Percentiles rank a stretch among this genome's conserved stretches.
phyloP scores from a whole-genome alignment of 30 jellyfish, hydroid and myxozoan genomes.

The Phacellophora camtschatica region DNA sequence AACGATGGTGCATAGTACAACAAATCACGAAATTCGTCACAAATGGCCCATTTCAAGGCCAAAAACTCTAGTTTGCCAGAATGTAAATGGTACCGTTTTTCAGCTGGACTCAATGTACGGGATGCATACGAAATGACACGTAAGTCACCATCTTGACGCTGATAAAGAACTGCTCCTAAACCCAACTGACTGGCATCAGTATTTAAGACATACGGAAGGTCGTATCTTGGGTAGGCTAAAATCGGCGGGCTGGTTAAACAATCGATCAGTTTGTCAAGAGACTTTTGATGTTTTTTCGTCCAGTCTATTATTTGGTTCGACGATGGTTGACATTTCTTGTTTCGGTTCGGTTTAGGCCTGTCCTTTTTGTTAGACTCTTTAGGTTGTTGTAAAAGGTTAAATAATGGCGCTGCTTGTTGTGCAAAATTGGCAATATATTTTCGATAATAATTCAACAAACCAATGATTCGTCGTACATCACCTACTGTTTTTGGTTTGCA shows the following conservation, averaged over 20 bases:
- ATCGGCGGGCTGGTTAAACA: constrained; percentile 1
- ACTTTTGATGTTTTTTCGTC: neutral
- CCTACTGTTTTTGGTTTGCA: constrained; percentile 16
- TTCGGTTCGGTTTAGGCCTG: too few relatives aligned
- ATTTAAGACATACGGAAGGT: constrained; percentile 18
- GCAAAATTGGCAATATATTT: constrained; percentile 23
- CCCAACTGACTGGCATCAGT: constrained; percentile 43
- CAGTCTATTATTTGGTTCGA: neutral
- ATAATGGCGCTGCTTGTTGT: constrained; percentile 12
- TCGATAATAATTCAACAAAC: constrained; percentile 17
- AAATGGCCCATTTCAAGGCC: constrained; percentile 48
- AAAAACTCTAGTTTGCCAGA: constrained; percentile 26
- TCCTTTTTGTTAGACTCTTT: neutral
- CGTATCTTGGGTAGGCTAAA: constrained; percentile 13
- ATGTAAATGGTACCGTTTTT: constrained; percentile 22
- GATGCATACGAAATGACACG: constrained; percentile 32
- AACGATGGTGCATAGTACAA: constrained; percentile 32
- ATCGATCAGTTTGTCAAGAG: neutral
- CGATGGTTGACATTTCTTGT: neutral
- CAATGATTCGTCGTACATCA: constrained; percentile 37
- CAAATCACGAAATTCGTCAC: constrained; percentile 15
- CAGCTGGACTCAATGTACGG: constrained; percentile 13
- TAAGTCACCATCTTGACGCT: neutral
- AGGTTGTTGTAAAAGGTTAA: neutral
- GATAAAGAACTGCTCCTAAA: constrained; percentile 36